Conservation (phyloP, 2,888 invertebrate genomes). For the Hirtodrosophila confusa region DNA sequence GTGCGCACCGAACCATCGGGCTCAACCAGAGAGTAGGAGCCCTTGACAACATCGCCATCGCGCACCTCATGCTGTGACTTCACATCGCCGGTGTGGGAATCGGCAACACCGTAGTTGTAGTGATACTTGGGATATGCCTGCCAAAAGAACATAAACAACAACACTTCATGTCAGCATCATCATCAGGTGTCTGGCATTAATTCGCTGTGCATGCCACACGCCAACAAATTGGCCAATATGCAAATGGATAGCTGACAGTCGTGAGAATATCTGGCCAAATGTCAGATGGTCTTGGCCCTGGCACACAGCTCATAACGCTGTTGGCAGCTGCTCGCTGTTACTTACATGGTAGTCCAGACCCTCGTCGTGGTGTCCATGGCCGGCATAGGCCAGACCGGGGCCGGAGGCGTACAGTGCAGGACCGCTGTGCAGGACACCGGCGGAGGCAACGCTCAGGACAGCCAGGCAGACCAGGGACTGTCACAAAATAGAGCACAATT, state of each 20-base stretch:
- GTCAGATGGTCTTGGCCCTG: constrained; percentile 52
- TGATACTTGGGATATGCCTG: constrained; percentile 84
- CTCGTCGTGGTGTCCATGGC: constrained; percentile 77
- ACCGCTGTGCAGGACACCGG: constrained; percentile 83
- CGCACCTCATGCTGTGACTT: constrained; percentile 84
- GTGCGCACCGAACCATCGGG: constrained; percentile 85
- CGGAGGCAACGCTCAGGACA: constrained; percentile 83
- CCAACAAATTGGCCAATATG: constrained; percentile 36
- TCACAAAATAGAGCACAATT: constrained; percentile 35
- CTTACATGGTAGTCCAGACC: constrained; percentile 84
- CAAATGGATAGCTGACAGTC: constrained; percentile 30
- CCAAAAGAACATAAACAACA: not conserved
- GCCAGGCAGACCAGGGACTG: constrained; percentile 84
- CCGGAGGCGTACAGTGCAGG: constrained; percentile 78
- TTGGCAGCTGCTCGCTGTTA: constrained; percentile 17
- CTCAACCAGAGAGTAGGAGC: constrained; percentile 84
- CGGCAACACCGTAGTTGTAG: constrained; percentile 84
- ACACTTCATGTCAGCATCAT: too few species aligned
- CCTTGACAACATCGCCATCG: constrained; percentile 84
- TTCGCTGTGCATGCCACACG: constrained; percentile 46
- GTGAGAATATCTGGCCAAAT: constrained; percentile 55
- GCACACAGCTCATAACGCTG: constrained; percentile 2
- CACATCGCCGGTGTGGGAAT: constrained; percentile 84
- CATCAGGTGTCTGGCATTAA: too few species aligned
- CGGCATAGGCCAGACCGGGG: constrained; percentile 72